A percentile compares a stretch with the other conserved stretches of the same genome.
Evolutionary conservation across 2,113 vertebrate species (phyloP).

Genomic region (Candoia aspera): DNA sequence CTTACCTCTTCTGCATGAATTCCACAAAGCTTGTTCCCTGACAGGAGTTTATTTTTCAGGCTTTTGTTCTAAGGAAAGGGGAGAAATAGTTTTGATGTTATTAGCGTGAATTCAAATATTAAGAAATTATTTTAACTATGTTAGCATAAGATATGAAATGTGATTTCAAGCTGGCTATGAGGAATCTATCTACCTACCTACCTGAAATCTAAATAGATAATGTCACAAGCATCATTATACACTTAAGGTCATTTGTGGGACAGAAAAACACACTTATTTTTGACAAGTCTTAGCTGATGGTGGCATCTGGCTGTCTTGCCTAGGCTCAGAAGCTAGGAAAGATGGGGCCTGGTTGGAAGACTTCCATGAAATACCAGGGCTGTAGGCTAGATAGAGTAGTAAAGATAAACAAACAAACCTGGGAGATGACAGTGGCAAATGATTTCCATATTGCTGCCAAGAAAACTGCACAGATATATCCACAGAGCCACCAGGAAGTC

Average conservation of each 20-base stretch:
- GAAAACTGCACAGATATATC: not conserved
- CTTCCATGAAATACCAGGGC: not conserved
- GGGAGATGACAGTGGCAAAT: not conserved
- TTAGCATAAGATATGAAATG: slow-evolving; percentile 1
- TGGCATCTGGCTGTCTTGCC: not conserved
- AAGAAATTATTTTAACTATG: slow-evolving; percentile 34
- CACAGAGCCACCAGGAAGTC: not conserved
- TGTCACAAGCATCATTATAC: slow-evolving; percentile 1
- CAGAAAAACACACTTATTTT: not conserved
- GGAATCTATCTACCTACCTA: not conserved
- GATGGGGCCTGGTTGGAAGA: not conserved
- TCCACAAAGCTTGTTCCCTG: slow-evolving; percentile 94
- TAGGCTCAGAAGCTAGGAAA: not conserved
- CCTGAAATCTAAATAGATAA: slow-evolving; percentile 3
- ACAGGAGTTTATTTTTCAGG: slow-evolving; percentile 95
- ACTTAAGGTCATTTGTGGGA: slow-evolving; percentile 28
- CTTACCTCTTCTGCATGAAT: slow-evolving; percentile 95
- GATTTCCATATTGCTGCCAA: not conserved
- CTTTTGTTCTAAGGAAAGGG: slow-evolving; percentile 91
- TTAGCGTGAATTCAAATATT: slow-evolving; percentile 44
- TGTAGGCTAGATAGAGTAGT: not conserved
- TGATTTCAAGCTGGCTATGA: slow-evolving; percentile 4
- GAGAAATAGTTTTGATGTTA: slow-evolving; percentile 42
- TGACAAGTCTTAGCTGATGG: not conserved
- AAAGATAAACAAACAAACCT: not conserved